phyloP scores from a whole-genome alignment of 2,113 vertebrate species.

The Chaetura pelagica region DNA sequence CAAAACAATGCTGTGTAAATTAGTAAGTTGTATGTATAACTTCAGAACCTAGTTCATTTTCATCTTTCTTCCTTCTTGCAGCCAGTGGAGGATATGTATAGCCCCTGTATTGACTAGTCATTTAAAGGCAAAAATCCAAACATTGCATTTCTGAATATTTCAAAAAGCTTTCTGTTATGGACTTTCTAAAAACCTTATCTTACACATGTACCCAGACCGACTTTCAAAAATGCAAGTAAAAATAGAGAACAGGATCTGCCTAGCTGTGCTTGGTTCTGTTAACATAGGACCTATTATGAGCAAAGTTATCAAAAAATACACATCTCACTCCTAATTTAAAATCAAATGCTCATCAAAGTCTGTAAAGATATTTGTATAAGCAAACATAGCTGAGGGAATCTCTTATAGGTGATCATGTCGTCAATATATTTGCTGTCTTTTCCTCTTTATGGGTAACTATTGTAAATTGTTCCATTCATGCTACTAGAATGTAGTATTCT shows the following conservation, averaged over 20 bases:
- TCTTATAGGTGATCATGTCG: background rate
- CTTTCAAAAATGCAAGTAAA: background rate
- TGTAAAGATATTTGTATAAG: background rate
- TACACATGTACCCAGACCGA: background rate
- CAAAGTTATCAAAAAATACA: background rate
- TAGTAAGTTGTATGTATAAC: background rate
- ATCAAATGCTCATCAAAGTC: background rate
- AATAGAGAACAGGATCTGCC: background rate
- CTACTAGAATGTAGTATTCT: background rate
- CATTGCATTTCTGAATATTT: background rate
- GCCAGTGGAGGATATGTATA: background rate
- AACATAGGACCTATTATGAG: background rate
- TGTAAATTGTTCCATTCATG: background rate
- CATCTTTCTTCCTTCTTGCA: background rate
- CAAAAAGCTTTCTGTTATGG: background rate
- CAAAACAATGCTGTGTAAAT: background rate
- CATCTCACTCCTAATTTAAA: background rate
- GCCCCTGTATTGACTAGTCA: background rate
- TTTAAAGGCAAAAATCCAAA: conserved; percentile 2
- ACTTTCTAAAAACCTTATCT: background rate
- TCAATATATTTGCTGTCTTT: background rate
- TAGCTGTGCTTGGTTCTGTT: background rate
- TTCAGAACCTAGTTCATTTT: conserved; percentile 4
- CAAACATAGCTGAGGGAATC: background rate
- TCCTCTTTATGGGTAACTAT: background rate